Evolutionary conservation across 2,888 invertebrate species (phyloP).

Genomic region (Camptogramma bilineatum): DNA sequence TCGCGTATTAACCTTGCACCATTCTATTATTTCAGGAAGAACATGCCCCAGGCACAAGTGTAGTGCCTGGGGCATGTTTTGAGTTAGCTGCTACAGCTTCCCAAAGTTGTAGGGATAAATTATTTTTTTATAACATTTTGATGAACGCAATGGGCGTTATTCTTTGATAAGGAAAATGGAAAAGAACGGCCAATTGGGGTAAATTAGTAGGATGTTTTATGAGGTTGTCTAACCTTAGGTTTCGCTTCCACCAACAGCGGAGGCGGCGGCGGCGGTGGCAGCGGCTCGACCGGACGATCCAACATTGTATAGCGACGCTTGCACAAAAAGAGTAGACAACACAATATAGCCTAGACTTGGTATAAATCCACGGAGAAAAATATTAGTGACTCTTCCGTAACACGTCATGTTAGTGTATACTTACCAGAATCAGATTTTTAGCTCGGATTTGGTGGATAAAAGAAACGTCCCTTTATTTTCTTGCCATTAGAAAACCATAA

Average conservation of each 20-base stretch:
- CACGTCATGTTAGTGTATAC: not conserved
- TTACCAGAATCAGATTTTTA: not conserved
- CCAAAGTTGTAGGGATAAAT: too few relatives aligned
- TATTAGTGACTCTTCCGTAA: not conserved
- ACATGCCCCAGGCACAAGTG: too few relatives aligned
- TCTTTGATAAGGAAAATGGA: too few relatives aligned
- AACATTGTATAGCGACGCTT: constrained; percentile 56
- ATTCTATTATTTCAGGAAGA: too few relatives aligned
- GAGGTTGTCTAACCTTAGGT: constrained; percentile 56
- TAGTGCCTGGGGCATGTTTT: too few relatives aligned
- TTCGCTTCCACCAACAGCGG: constrained; percentile 41
- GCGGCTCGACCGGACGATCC: constrained; percentile 46
- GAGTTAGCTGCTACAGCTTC: too few relatives aligned
- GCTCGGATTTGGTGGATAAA: not conserved
- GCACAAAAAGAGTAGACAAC: constrained; percentile 46
- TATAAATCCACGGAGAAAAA: too few relatives aligned
- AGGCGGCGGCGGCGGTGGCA: constrained; percentile 31
- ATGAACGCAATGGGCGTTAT: not conserved
- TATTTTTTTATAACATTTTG: constrained; percentile 6
- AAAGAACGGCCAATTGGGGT: too few relatives aligned
- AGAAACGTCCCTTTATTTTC: too few relatives aligned
- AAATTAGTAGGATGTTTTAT: too few relatives aligned
- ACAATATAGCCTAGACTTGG: constrained; percentile 17
- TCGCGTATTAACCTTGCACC: too few relatives aligned
- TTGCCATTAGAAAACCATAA: not conserved